Evolutionary conservation across 2,113 vertebrate species (phyloP).

Genomic region (Mellivora capensis): DNA sequence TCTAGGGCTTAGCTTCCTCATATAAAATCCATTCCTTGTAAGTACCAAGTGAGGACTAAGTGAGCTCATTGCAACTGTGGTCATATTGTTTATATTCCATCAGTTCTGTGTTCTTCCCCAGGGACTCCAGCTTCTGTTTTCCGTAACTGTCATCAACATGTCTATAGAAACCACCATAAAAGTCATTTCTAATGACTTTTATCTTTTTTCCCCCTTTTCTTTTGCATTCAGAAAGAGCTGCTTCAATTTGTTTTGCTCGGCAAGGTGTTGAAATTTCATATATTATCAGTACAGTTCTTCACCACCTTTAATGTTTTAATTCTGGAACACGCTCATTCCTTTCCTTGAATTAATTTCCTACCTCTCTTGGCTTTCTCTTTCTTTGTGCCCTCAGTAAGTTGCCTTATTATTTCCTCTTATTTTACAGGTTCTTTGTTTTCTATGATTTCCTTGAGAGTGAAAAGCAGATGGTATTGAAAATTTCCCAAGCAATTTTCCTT

Average conservation of each 20-base stretch:
- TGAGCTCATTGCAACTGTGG: background rate
- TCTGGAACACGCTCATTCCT: background rate
- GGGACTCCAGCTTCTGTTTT: background rate
- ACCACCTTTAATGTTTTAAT: background rate
- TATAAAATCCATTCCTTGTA: background rate
- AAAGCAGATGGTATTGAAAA: constrained; percentile 71
- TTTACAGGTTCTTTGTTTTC: constrained; percentile 49
- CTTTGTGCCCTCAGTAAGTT: background rate
- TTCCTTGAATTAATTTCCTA: constrained; percentile 33
- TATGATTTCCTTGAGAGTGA: constrained; percentile 68
- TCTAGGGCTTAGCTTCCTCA: background rate
- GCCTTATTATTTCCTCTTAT: constrained; percentile 46
- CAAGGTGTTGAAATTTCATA: background rate
- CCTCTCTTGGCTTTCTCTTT: background rate
- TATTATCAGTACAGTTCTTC: background rate
- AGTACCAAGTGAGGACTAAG: background rate
- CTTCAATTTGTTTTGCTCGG: background rate
- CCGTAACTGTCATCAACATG: background rate
- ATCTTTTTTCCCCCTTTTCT: background rate
- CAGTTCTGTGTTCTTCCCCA: background rate
- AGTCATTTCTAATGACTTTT: background rate
- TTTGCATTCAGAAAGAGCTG: background rate
- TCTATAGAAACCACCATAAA: background rate
- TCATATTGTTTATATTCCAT: background rate
- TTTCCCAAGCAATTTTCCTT: constrained; percentile 49